A percentile compares a stretch with the other conserved stretches of the same genome.
phyloP scores from a whole-genome alignment of 2,113 vertebrate genomes.

The Malaclemys terrapin region DNA sequence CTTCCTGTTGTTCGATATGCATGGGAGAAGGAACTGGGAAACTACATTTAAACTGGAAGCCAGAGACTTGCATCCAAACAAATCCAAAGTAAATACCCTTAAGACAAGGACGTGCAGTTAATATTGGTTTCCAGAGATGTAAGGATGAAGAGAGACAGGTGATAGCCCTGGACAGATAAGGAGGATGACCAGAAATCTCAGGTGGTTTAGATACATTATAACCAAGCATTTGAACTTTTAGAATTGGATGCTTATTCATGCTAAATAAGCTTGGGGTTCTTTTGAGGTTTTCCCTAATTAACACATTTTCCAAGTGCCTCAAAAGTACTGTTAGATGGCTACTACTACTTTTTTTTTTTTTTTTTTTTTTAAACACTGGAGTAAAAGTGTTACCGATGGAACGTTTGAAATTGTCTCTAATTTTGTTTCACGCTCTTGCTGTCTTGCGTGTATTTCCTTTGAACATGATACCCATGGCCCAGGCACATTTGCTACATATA shows the following conservation, averaged over 20 bases:
- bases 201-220: neutral
- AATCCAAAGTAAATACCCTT: constrained; percentile 8
- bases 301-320: neutral
- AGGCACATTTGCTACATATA: constrained; percentile 35
- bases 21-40: neutral
- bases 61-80: constrained; percentile 1
- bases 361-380: neutral
- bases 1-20: neutral
- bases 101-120: neutral
- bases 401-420: constrained; percentile 44
- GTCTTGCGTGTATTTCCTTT: constrained; percentile 57
- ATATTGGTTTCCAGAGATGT: neutral
- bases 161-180: neutral
- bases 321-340: neutral
- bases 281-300: neutral
- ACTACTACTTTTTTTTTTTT: neutral
- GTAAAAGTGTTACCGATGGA: neutral
- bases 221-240: neutral
- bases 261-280: neutral
- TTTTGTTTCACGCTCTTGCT: constrained; percentile 51
- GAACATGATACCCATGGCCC: constrained; percentile 48
- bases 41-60: neutral
- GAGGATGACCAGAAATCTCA: neutral
- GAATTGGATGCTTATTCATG: neutral
- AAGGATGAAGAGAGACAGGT: neutral